Conservation (phyloP, 2,113 vertebrate genomes). For the Naja naja region DNA sequence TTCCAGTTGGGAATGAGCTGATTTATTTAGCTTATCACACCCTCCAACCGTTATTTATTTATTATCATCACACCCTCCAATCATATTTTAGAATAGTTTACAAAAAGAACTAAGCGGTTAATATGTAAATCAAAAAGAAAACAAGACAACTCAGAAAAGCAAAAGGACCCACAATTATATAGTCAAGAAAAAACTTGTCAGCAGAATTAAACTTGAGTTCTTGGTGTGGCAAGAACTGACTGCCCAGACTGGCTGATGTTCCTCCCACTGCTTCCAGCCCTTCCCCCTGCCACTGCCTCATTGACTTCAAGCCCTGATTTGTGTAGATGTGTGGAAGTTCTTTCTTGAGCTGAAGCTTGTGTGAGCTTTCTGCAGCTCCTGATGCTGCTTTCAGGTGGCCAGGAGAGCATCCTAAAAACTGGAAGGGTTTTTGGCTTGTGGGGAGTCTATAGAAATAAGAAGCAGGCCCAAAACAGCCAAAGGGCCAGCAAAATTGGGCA, state of each 20-base stretch:
- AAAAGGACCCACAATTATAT: background rate
- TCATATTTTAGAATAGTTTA: background rate
- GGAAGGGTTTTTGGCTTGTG: background rate
- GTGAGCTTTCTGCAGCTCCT: background rate
- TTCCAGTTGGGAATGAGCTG: background rate
- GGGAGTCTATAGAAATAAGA: background rate
- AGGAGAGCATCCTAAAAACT: background rate
- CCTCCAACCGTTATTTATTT: no score
- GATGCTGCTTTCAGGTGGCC: background rate
- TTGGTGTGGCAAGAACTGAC: background rate
- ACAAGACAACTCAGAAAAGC: background rate
- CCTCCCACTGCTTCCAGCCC: background rate
- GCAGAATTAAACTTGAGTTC: background rate
- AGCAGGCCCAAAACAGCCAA: background rate
- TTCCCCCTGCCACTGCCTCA: background rate
- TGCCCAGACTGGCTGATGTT: background rate
- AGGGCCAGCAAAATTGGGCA: background rate
- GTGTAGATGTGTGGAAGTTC: background rate
- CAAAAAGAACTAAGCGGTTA: background rate
- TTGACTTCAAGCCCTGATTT: background rate
- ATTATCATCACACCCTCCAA: background rate
- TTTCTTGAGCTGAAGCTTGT: background rate
- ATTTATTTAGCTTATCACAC: background rate
- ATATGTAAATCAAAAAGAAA: background rate
- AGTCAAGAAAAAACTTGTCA: background rate